A percentile compares a stretch with the other conserved stretches of the same genome.
phyloP scores from a whole-genome alignment of 2,888 invertebrate genomes.

The Drosophila affinis region DNA sequence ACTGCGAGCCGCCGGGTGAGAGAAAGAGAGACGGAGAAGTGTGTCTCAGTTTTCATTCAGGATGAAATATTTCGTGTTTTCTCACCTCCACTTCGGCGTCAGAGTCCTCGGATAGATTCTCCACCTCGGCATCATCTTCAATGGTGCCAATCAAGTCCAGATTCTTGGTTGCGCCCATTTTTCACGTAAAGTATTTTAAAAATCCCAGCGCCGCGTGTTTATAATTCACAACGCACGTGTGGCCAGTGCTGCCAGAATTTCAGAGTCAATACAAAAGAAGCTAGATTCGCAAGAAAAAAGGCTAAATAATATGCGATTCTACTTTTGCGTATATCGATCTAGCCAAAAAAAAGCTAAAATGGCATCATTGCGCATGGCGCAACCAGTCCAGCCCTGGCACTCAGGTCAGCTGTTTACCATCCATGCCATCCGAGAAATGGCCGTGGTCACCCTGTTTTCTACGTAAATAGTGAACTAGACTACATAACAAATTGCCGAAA shows the following conservation, averaged over 20 bases:
- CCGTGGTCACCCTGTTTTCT: too few species aligned
- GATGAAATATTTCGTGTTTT: not conserved
- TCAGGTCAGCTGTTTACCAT: slow-evolving; percentile 51
- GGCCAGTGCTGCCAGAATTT: too few species aligned
- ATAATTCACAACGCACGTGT: slow-evolving; percentile 63
- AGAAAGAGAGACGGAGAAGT: slow-evolving; percentile 8
- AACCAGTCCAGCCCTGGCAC: not conserved
- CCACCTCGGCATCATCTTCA: slow-evolving; percentile 91
- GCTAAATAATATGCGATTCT: too few species aligned
- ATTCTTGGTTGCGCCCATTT: slow-evolving; percentile 73
- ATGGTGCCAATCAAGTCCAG: slow-evolving; percentile 91
- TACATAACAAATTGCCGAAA: too few species aligned
- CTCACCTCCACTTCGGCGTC: slow-evolving; percentile 91
- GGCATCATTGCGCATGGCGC: too few species aligned
- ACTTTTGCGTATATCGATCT: too few species aligned
- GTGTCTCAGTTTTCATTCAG: not conserved
- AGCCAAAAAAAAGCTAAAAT: too few species aligned
- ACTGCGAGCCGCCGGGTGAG: slow-evolving; percentile 85
- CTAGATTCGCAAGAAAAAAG: too few species aligned
- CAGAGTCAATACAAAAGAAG: too few species aligned
- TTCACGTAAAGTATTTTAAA: slow-evolving; percentile 8
- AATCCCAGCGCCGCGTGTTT: slow-evolving; percentile 63
- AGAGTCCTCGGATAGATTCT: slow-evolving; percentile 91
- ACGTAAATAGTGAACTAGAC: too few species aligned
- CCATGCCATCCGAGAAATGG: too few species aligned